A percentile compares a stretch with the other conserved stretches of the same genome.
These are phyloP conservation scores for Menidia menidia DNA, from an alignment of 2,797 vertebrate species.

Conservation along the genomic window DNA sequence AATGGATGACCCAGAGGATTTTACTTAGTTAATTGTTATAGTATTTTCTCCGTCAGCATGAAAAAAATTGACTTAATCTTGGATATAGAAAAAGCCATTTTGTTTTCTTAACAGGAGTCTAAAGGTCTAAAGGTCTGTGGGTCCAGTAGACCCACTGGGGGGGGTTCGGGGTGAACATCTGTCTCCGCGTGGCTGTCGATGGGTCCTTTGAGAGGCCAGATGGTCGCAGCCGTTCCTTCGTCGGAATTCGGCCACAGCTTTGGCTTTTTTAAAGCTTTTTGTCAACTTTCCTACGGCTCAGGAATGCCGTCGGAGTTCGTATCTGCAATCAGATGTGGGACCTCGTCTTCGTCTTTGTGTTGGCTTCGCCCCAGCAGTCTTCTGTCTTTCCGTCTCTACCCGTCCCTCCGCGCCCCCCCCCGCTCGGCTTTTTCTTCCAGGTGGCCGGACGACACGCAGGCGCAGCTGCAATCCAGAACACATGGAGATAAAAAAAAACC, in stretches of 20 bases:
- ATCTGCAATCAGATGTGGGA: constrained; percentile 22
- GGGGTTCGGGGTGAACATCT: constrained; percentile 57
- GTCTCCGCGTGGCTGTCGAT: constrained; percentile 58
- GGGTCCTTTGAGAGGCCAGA: constrained; percentile 71
- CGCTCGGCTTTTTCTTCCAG: constrained; percentile 36
- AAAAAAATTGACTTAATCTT: too few species aligned
- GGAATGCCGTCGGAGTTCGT: constrained; percentile 23
- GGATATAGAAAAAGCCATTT: too few species aligned
- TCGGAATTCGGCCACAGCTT: constrained; percentile 44
- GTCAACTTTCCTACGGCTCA: neutral
- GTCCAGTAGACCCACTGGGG: too few species aligned
- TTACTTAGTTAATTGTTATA: too few species aligned
- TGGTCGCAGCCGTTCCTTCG: constrained; percentile 61
- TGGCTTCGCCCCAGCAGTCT: constrained; percentile 25
- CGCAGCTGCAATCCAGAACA: constrained; percentile 60
- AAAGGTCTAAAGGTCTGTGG: too few species aligned
- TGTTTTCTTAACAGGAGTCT: too few species aligned
- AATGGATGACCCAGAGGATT: too few species aligned
- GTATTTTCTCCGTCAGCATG: too few species aligned
- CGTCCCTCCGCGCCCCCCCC: constrained; percentile 34
- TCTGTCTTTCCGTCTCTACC: constrained; percentile 14
- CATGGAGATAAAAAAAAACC: constrained; percentile 53
- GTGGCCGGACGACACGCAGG: constrained; percentile 25
- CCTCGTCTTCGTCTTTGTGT: constrained; percentile 5
- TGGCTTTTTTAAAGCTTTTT: constrained; percentile 32